Conservation (phyloP, 1,140 invertebrate genomes). For the Battus philenor region DNA sequence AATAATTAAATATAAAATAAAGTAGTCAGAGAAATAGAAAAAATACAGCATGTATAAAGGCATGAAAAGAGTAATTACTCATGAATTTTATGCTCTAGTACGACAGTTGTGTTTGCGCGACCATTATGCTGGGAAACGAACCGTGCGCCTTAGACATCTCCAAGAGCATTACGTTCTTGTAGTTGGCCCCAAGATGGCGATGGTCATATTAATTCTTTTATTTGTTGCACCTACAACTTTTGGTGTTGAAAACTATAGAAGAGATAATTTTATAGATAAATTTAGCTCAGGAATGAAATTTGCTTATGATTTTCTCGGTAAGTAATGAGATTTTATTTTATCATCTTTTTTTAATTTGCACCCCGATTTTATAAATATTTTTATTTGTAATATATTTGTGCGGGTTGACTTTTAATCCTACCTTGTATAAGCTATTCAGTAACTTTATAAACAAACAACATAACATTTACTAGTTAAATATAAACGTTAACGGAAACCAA, state of each 20-base stretch:
- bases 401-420: no score
- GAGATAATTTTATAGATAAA: constrained; percentile 76
- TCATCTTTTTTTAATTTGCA: no score
- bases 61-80: constrained; percentile 19
- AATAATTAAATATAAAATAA: no score
- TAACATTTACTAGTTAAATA: no score
- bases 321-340: constrained; percentile 21
- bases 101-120: constrained; percentile 37
- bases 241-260: constrained; percentile 34
- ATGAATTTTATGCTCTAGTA: constrained; percentile 45
- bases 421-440: no score
- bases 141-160: constrained; percentile 27
- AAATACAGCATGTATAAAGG: constrained; percentile 37
- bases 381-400: no score
- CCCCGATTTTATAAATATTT: no score
- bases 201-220: constrained; percentile 32
- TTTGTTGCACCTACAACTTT: constrained; percentile 27
- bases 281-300: constrained; percentile 79
- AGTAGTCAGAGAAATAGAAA: no score
- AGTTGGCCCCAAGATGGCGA: constrained; percentile 47
- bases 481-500: no score
- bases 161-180: constrained; percentile 36
- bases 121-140: constrained; percentile 45
- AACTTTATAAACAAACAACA: no score
- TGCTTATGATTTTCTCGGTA: constrained; percentile 79